Conservation (phyloP, 2,797 vertebrate species). For the Gouania willdenowi region DNA sequence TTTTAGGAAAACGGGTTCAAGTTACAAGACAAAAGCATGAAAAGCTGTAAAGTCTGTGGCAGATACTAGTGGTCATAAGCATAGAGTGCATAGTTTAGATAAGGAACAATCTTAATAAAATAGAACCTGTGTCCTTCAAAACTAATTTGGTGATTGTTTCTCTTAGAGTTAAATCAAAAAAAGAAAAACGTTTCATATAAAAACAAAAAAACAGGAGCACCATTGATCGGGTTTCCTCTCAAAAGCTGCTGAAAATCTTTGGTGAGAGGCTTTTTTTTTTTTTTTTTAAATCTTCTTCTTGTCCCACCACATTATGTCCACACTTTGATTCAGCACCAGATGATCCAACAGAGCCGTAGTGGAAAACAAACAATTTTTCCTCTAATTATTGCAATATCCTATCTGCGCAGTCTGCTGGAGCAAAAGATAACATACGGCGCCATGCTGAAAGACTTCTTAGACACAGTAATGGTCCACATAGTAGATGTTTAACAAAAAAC, state of each 20-base stretch:
- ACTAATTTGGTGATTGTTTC: conserved; percentile 42
- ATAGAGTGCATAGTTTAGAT: conserved; percentile 75
- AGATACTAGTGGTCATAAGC: conserved; percentile 84
- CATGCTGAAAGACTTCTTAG: conserved; percentile 31
- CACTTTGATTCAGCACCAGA: conserved; percentile 39
- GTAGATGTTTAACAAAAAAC: conserved; percentile 40
- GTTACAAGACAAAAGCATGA: conserved; percentile 74
- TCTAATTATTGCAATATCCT: conserved; percentile 18
- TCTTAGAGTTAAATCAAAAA: conserved; percentile 47
- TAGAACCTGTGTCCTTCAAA: conserved; percentile 50
- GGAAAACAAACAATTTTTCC: background rate
- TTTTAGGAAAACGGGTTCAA: conserved; percentile 79
- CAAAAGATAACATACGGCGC: conserved; percentile 31
- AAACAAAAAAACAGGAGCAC: too few species aligned
- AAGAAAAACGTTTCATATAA: too few species aligned
- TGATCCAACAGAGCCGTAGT: conserved; percentile 38
- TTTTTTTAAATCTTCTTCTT: conserved; percentile 16
- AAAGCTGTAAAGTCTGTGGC: conserved; percentile 80
- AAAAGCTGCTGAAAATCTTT: too few species aligned
- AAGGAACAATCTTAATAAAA: conserved; percentile 60
- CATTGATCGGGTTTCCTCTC: too few species aligned
- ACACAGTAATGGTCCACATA: conserved; percentile 35
- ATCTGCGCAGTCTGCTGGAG: conserved; percentile 17
- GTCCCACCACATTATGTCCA: conserved; percentile 31
- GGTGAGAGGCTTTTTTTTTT: conserved; percentile 35